phyloP scores from a whole-genome alignment of 2,888 invertebrate genomes.

The Plebejus anna region DNA sequence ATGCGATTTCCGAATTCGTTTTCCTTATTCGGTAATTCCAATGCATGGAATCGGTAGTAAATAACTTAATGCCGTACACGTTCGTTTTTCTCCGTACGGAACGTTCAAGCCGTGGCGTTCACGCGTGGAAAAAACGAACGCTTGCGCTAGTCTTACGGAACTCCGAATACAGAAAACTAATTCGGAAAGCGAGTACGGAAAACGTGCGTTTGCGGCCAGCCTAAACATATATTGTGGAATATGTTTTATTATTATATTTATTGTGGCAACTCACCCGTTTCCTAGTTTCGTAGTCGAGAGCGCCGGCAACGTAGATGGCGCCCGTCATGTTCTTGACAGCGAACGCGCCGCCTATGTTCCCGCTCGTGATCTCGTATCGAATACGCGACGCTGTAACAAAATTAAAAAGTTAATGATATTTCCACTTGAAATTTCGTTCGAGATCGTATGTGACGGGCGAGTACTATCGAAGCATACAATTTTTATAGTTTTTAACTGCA shows the following conservation, averaged over 20 bases:
- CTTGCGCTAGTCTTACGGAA: too few relatives aligned
- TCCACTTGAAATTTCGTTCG: neutral
- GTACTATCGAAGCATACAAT: neutral
- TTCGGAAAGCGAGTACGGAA: too few relatives aligned
- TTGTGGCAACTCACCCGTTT: slow-evolving; percentile 88
- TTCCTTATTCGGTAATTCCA: too few relatives aligned
- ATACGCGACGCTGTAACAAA: slow-evolving; percentile 94
- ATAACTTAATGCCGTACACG: too few relatives aligned
- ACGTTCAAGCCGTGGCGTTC: too few relatives aligned
- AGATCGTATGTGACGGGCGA: neutral
- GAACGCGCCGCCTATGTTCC: slow-evolving; percentile 98
- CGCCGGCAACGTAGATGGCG: slow-evolving; percentile 98
- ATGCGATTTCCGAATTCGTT: too few relatives aligned
- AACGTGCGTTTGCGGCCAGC: neutral
- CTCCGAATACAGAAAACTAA: too few relatives aligned
- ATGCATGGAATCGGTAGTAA: too few relatives aligned
- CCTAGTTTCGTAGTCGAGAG: slow-evolving; percentile 97
- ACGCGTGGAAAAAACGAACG: too few relatives aligned
- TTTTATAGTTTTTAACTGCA: neutral
- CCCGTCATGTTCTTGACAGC: slow-evolving; percentile 99
- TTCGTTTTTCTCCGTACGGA: too few relatives aligned
- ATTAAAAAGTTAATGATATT: slow-evolving; percentile 44
- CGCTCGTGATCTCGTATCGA: slow-evolving; percentile 99
- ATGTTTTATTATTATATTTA: neutral
- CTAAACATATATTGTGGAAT: neutral